A percentile compares a stretch with the other conserved stretches of the same genome.
Evolutionary conservation across 2,113 vertebrate species (phyloP).

Genomic region (rat (Rattus norvegicus)): DNA sequence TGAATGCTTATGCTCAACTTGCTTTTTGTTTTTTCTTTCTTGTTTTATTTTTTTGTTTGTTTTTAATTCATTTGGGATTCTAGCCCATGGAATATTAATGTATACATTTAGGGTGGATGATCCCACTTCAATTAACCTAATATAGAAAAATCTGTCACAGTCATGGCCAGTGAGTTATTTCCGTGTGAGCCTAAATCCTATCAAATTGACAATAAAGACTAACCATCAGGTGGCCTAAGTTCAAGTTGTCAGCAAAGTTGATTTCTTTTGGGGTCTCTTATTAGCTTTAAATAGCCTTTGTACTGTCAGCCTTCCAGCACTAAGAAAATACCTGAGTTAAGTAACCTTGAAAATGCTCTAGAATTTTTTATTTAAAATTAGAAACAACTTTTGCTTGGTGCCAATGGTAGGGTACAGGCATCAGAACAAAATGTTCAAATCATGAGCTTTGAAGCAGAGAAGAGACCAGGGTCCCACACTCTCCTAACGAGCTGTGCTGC

Average conservation of each 20-base stretch:
- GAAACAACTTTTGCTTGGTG: background rate
- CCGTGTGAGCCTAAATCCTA: background rate
- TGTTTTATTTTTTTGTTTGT: background rate
- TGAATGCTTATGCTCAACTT: background rate
- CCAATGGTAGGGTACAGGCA: background rate
- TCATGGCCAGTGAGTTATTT: background rate
- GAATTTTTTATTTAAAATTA: background rate
- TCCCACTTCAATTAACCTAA: background rate
- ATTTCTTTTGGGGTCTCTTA: background rate
- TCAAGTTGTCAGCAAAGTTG: background rate
- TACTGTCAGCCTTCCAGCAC: background rate
- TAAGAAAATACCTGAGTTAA: background rate
- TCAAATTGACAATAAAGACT: background rate
- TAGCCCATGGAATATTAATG: background rate
- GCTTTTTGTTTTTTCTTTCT: background rate
- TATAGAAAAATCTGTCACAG: background rate
- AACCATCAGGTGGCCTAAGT: background rate
- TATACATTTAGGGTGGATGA: background rate
- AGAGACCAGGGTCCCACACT: background rate
- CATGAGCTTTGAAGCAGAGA: background rate
- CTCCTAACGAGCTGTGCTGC: background rate
- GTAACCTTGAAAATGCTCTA: background rate
- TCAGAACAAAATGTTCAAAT: background rate
- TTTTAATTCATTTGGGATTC: background rate
- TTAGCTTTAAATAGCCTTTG: background rate